These are phyloP conservation scores for Dreissena rostriformis DNA, from an alignment of 1,140 invertebrate species.

Conservation along the genomic window DNA sequence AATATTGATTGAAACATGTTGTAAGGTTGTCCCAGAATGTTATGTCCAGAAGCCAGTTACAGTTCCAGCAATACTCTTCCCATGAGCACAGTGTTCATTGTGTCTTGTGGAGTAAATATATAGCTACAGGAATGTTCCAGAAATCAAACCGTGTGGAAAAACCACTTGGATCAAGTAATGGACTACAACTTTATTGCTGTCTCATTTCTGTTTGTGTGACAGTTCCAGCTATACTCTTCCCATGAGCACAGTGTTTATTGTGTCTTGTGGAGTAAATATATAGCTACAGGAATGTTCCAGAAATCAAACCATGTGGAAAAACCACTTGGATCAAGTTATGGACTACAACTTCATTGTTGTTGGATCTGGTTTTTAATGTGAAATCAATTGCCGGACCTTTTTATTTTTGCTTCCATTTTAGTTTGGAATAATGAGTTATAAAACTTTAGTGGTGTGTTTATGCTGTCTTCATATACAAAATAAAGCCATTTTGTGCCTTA, in stretches of 20 bases:
- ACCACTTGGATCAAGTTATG: slow-evolving; percentile 9
- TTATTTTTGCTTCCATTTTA: too few relatives aligned
- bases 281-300: slow-evolving; percentile 18
- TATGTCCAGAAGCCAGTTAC: background rate
- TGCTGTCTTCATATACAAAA: too few relatives aligned
- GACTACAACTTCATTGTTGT: slow-evolving; percentile 1
- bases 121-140: slow-evolving; percentile 23
- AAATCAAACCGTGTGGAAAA: slow-evolving; percentile 15
- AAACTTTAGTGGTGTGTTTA: too few relatives aligned
- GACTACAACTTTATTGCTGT: slow-evolving; percentile 2
- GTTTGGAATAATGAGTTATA: too few relatives aligned
- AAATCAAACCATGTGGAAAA: slow-evolving; percentile 19
- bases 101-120: slow-evolving; percentile 33
- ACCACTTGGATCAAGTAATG: slow-evolving; percentile 10
- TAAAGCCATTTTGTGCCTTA: too few relatives aligned
- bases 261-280: slow-evolving; percentile 32
- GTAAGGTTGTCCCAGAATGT: too few relatives aligned
- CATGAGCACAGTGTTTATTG: slow-evolving; percentile 20
- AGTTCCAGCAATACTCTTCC: slow-evolving; percentile 37
- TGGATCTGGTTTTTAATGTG: too few relatives aligned
- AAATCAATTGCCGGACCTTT: too few relatives aligned
- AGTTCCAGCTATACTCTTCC: slow-evolving; percentile 39
- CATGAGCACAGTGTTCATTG: slow-evolving; percentile 13
- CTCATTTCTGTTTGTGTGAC: background rate
- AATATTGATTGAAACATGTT: background rate